Percentiles rank a stretch among this genome's conserved stretches.
phyloP scores from a whole-genome alignment of 2,797 vertebrate genomes.

The Sebastes hubbsi region DNA sequence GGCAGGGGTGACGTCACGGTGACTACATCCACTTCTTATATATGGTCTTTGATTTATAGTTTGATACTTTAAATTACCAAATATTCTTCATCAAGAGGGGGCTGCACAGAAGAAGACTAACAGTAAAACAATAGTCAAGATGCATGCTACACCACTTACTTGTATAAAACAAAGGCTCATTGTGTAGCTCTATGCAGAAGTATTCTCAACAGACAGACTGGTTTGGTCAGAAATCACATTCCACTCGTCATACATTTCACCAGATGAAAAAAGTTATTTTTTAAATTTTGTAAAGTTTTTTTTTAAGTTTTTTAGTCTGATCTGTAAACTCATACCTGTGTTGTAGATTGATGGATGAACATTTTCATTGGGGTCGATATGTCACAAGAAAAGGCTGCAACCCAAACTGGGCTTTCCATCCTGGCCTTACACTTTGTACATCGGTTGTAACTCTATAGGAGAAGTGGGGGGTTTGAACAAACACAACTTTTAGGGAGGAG shows the following conservation, averaged over 20 bases:
- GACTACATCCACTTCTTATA: no score
- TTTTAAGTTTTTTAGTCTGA: not conserved
- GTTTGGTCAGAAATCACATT: slow-evolving; percentile 17
- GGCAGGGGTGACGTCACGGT: no score
- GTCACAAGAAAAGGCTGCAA: slow-evolving; percentile 56
- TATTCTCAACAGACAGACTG: not conserved
- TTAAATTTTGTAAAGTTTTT: not conserved
- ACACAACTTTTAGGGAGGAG: slow-evolving; percentile 63
- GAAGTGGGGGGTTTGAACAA: slow-evolving; percentile 64
- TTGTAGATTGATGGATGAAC: slow-evolving; percentile 69
- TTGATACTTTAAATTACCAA: not conserved
- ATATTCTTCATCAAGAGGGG: not conserved
- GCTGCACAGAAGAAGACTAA: not conserved
- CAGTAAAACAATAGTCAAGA: not conserved
- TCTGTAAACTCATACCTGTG: slow-evolving; percentile 46
- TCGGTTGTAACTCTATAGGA: slow-evolving; percentile 72
- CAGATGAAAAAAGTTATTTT: not conserved
- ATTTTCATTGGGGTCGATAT: slow-evolving; percentile 64
- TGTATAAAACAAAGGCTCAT: slow-evolving; percentile 21
- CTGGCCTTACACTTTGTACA: slow-evolving; percentile 51
- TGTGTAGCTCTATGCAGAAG: not conserved
- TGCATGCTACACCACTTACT: not conserved
- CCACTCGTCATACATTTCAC: not conserved
- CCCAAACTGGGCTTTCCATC: slow-evolving; percentile 57
- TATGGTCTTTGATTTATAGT: not conserved